Evolutionary conservation across 2,113 vertebrate genomes (phyloP).

Genomic region (Peromyscus californicus): DNA sequence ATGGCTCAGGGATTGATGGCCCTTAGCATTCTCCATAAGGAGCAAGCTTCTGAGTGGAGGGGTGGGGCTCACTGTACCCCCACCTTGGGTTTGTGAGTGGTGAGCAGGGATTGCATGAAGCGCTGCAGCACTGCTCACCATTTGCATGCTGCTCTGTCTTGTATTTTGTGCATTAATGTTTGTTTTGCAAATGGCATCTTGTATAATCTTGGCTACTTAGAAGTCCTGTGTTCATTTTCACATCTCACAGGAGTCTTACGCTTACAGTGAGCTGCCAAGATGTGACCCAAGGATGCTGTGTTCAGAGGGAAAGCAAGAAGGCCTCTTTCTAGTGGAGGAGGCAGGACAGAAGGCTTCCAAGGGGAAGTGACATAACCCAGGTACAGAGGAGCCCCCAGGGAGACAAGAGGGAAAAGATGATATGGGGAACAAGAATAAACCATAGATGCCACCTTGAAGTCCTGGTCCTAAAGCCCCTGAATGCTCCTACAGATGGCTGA

Average conservation of each 20-base stretch:
- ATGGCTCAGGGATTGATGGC: not conserved
- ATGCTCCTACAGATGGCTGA: not conserved
- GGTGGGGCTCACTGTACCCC: fast-evolving
- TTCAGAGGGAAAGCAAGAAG: not conserved
- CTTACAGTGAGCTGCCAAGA: not conserved
- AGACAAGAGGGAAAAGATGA: not conserved
- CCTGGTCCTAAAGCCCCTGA: not conserved
- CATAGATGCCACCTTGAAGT: not conserved
- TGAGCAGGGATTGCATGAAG: not conserved
- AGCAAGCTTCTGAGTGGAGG: not conserved
- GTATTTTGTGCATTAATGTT: not conserved
- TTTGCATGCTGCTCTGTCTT: not conserved
- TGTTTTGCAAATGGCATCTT: not conserved
- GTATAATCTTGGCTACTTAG: not conserved
- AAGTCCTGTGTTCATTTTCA: not conserved
- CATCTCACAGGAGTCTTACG: not conserved
- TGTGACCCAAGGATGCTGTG: not conserved
- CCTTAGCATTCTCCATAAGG: not conserved
- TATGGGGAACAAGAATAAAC: not conserved
- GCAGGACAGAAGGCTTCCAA: not conserved
- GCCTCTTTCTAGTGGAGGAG: not conserved
- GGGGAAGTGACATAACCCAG: not conserved
- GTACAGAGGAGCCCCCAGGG: not conserved
- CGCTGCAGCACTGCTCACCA: too few relatives aligned
- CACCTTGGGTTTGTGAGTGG: not conserved